Base-by-base conservation (phyloP, 1,140 invertebrate species). In the Charaxes varanes region DNA sequence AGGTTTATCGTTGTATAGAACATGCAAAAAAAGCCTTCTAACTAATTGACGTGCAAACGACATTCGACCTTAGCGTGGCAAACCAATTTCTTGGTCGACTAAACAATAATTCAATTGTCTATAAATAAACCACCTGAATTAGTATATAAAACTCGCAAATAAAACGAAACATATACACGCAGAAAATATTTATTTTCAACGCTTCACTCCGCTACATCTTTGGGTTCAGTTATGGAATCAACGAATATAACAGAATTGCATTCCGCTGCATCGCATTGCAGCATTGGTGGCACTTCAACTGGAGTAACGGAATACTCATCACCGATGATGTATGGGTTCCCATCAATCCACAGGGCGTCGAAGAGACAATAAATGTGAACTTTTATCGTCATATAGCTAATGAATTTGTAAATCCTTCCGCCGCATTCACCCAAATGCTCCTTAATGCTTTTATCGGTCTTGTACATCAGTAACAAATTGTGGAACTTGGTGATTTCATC, bases 401-500 rank as follows among this genome's bases (percentile, higher is more conserved):
- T 82, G 16, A 82, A 82, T 7, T 82, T 82, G 33, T 79, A 83
- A 2, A 83, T 80, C 3, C 78, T 53, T 0, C 76, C 78, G 0
- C 78, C 78, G 22, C 78, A 83, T 24, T 83, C 78, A 0, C 78
- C 78, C 4, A 83, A 43, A 54, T 83, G 78, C 38, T 83, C 78
- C 16, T 80, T 83, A 0, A 83, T 80, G 18, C 69, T 77, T 5
- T 65, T 65, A 33, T 80, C 78, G 0, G 78, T 82, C 23, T 79
- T 82, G 14, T 82, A 82, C 71, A 82, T 80, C 0, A 82, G 44
- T 0, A 82, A 41, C 0, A 82, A 38, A 33, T 82, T 82, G 22
- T 82, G 76, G 35, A 80, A 82, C n/a, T 82, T 82, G 0, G 70
- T 77, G n/a, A 82, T 82, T 28, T 82, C 78, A 21, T 82, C 78